Percentiles rank a stretch among this genome's conserved stretches.
Evolutionary conservation across 2,888 invertebrate genomes (phyloP).

Genomic region (Candidula unifasciata): DNA sequence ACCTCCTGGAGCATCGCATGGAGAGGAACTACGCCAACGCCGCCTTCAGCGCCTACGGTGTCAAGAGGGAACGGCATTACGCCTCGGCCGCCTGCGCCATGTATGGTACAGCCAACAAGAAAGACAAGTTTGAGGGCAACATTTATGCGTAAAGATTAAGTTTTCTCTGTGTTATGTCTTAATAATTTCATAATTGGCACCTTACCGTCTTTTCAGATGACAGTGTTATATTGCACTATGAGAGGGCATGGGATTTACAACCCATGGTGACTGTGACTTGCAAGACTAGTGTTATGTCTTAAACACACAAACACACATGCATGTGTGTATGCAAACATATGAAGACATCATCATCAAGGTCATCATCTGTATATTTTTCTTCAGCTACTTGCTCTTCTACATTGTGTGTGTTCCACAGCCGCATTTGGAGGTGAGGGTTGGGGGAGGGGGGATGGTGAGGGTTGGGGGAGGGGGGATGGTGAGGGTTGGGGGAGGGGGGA

Average conservation of each 20-base stretch:
- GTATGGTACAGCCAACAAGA: background rate
- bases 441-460: too few relatives aligned
- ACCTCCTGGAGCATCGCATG: conserved; percentile 20
- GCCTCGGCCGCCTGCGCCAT: background rate
- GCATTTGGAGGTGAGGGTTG: too few relatives aligned
- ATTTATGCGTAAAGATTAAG: background rate
- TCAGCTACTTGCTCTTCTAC: background rate
- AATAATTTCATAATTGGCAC: too few relatives aligned
- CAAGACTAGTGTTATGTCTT: too few relatives aligned
- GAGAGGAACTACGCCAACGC: conserved; percentile 44
- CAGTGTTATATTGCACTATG: too few relatives aligned
- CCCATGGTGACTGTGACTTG: too few relatives aligned
- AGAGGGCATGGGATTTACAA: too few relatives aligned
- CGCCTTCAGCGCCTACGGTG: conserved; percentile 38
- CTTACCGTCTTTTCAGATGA: too few relatives aligned
- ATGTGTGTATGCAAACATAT: background rate
- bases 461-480: too few relatives aligned
- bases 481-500: too few relatives aligned
- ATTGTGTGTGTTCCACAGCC: too few relatives aligned
- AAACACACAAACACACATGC: background rate
- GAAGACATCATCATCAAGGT: background rate
- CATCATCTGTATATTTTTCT: background rate
- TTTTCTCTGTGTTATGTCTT: background rate
- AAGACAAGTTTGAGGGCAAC: conserved; percentile 10
- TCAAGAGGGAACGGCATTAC: background rate